Evolutionary conservation across 2,888 invertebrate species (phyloP).

Genomic region (Chloromyia formosa): DNA sequence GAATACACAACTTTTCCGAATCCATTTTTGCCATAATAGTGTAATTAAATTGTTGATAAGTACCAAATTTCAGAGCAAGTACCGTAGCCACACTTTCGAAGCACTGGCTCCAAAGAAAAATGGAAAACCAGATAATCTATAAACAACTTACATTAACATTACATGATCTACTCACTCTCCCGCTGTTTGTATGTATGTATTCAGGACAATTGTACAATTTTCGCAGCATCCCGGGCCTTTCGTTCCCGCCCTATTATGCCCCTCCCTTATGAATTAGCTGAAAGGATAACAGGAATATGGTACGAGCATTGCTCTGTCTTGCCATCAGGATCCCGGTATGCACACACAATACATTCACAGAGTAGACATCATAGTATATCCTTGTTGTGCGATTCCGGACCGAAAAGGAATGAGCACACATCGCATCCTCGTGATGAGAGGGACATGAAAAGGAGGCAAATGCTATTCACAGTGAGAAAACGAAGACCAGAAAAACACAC

Average conservation of each 20-base stretch:
- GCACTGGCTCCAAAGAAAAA: conserved; percentile 2
- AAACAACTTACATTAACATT: conserved; percentile 24
- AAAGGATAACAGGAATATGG: conserved; percentile 37
- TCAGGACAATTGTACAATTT: conserved; percentile 24
- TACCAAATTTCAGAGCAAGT: not conserved
- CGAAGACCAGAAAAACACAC: conserved; percentile 12
- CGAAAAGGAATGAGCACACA: conserved; percentile 27
- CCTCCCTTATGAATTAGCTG: conserved; percentile 49
- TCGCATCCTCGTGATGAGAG: conserved; percentile 8
- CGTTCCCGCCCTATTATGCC: conserved; percentile 52
- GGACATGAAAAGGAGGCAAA: conserved; percentile 42
- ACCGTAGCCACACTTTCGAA: not conserved
- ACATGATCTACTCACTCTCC: conserved; percentile 18
- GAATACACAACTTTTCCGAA: too few species aligned
- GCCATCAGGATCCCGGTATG: conserved; percentile 27
- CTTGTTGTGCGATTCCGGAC: not conserved
- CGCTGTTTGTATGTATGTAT: conserved; percentile 23
- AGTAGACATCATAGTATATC: conserved; percentile 11
- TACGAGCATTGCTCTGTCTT: conserved; percentile 32
- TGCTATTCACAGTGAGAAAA: conserved; percentile 5
- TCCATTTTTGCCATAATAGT: too few species aligned
- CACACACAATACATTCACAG: conserved; percentile 30
- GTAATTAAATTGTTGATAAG: too few species aligned
- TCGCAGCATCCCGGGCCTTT: conserved; percentile 47
- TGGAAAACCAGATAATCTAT: not conserved